These are phyloP conservation scores for Drosophila sturtevanti DNA, from an alignment of 1,140 invertebrate species.

Conservation along the genomic window DNA sequence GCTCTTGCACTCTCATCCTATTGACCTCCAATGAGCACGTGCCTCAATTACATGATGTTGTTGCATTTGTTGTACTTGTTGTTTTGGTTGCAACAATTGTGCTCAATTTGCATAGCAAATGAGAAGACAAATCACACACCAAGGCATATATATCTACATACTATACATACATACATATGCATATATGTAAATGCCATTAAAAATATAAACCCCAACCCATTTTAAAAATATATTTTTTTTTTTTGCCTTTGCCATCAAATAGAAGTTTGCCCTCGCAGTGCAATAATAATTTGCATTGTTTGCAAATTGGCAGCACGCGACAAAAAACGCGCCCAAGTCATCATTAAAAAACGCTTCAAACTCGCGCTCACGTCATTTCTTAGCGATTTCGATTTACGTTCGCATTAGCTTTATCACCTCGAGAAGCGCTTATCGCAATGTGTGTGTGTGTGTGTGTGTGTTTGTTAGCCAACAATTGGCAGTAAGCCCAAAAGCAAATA, in stretches of 20 bases:
- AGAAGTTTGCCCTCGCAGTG: slow-evolving; percentile 25
- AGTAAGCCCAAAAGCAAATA: slow-evolving; percentile 13
- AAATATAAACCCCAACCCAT: not conserved
- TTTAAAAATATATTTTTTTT: no score
- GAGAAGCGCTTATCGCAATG: slow-evolving; percentile 41
- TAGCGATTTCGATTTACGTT: slow-evolving; percentile 50
- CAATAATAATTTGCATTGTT: slow-evolving; percentile 36
- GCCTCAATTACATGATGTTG: not conserved
- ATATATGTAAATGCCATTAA: slow-evolving; percentile 1
- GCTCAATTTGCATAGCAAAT: slow-evolving; percentile 64
- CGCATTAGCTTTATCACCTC: slow-evolving; percentile 11
- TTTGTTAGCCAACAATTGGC: slow-evolving; percentile 36
- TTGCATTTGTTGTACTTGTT: not conserved
- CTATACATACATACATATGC: slow-evolving; percentile 59
- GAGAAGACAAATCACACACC: slow-evolving; percentile 8
- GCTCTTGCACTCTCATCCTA: not conserved
- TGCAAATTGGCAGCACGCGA: slow-evolving; percentile 68
- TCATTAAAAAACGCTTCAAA: slow-evolving; percentile 11
- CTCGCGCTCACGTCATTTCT: slow-evolving; percentile 19
- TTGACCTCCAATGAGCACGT: not conserved
- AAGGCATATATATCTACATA: slow-evolving; percentile 19
- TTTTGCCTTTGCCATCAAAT: not conserved
- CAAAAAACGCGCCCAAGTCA: slow-evolving; percentile 41
- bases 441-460: not conserved
- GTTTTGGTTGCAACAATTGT: slow-evolving; percentile 49